Base-by-base conservation (phyloP, 2,113 vertebrate species). In the Rhombomys opimus region DNA sequence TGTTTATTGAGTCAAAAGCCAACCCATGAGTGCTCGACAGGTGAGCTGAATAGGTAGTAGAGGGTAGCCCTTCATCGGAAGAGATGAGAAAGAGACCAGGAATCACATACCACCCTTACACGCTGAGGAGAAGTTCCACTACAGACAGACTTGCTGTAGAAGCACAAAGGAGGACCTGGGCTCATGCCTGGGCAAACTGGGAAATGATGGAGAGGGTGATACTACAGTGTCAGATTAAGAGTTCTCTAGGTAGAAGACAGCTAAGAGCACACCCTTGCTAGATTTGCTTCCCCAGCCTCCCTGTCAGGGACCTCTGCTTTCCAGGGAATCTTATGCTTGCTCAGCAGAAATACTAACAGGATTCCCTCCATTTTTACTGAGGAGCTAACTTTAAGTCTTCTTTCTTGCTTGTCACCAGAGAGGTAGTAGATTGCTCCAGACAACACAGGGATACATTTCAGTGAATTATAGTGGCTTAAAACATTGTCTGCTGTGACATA, bases 381-480 rank as follows among this genome's bases (percentile, higher is more conserved):
- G 59, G 65, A 95, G 75, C 70, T 93, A 76, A 75, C 84, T 89
- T 95, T 92, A 73, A 72, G 52, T 68, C n/a, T 96, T 63, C 81
- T 85, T 95, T 92, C 80, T 91, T 70, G n/a, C 59, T 32, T 18
- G 38, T 91, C 94, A 67, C 78, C 82, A 87, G 57, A 80, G 95
- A 95, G 65, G 25, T 35, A 91, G 17, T 41, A 10, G 84, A 35
- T 17, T 68, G 57, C 80, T 91, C 89, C 41, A 73, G 80, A 82
- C 87, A 76, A 78, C 65, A 17, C 1, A 90, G n/a, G 94, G 78
- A 63, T 93, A 85, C 85, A 91, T 95, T 84, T 92, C 85, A 77
- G 87, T 87, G 97, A 95, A 93, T 87, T 67, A 92, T 98, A 98
- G 32, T 23, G 50, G 73, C 93, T 97, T 94, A 81, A 81, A 91